Evolutionary conservation across 2,888 invertebrate species (phyloP).

Genomic region (Epinotia ramella): DNA sequence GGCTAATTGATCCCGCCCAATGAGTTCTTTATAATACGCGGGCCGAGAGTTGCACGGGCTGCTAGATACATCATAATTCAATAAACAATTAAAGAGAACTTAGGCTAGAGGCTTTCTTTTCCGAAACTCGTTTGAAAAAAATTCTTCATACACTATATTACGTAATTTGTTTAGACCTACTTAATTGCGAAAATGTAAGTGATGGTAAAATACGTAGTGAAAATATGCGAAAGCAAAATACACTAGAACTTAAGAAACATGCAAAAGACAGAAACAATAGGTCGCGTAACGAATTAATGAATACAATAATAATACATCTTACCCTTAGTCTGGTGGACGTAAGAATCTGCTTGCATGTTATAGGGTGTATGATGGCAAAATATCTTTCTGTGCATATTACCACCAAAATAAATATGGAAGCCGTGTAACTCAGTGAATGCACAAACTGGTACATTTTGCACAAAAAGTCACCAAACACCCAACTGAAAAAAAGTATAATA

Average conservation of each 20-base stretch:
- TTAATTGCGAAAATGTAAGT: no score
- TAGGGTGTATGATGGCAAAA: slow-evolving; percentile 94
- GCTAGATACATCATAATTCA: background rate
- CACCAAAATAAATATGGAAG: slow-evolving; percentile 95
- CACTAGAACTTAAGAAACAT: no score
- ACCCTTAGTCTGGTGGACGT: slow-evolving; percentile 91
- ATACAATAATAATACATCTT: slow-evolving; percentile 65
- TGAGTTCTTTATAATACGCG: no score
- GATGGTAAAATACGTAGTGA: no score
- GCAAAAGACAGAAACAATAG: no score
- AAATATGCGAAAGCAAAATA: no score
- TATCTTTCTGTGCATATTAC: slow-evolving; percentile 95
- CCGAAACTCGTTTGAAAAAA: background rate
- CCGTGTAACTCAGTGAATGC: slow-evolving; percentile 94
- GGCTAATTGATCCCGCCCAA: no score
- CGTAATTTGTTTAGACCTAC: background rate
- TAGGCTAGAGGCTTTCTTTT: background rate
- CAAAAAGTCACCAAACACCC: slow-evolving; percentile 93
- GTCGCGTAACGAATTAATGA: background rate
- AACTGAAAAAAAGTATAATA: slow-evolving; percentile 82
- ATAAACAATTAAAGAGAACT: background rate
- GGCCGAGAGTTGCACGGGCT: no score
- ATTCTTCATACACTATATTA: background rate
- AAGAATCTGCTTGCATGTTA: slow-evolving; percentile 92
- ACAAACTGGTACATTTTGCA: slow-evolving; percentile 97